Evolutionary conservation across 2,797 vertebrate species (phyloP).

Genomic region (Macropus fuliginosus): DNA sequence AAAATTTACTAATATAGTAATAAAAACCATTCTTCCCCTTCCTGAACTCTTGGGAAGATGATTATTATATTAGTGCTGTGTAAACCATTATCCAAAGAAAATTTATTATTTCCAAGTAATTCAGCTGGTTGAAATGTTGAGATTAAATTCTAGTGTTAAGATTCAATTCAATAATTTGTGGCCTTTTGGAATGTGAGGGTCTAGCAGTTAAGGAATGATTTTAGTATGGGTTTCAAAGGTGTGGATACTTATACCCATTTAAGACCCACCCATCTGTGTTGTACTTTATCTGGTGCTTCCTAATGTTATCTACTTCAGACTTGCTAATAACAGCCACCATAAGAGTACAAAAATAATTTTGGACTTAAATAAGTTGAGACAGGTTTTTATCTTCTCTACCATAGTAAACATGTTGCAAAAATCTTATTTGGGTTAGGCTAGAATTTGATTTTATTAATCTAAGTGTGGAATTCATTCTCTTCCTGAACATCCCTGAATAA

Average conservation of each 20-base stretch:
- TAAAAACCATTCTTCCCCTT: conserved; percentile 76
- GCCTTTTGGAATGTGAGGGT: not conserved
- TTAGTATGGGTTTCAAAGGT: not conserved
- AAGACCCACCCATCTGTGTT: not conserved
- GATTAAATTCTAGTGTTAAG: not conserved
- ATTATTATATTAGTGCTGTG: conserved; percentile 71
- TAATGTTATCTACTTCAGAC: not conserved
- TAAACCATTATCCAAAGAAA: conserved; percentile 39
- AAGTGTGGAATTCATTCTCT: not conserved
- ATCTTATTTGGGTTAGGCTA: not conserved
- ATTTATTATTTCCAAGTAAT: conserved; percentile 46
- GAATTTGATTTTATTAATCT: no score
- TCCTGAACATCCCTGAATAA: not conserved
- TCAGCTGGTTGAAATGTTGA: conserved; percentile 39
- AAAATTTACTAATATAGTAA: conserved; percentile 91
- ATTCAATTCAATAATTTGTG: not conserved
- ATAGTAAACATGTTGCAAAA: not conserved
- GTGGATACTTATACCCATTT: not conserved
- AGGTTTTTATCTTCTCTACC: not conserved
- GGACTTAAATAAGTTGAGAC: not conserved
- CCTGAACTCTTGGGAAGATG: not conserved
- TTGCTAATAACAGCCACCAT: not conserved
- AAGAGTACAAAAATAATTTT: not conserved
- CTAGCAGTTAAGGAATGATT: not conserved
- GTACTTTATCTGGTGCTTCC: not conserved